Evolutionary conservation across 1,140 invertebrate species (phyloP), one percentile per base, ranked within the genome.

Genomic region (Halictus rubicundus): DNA sequence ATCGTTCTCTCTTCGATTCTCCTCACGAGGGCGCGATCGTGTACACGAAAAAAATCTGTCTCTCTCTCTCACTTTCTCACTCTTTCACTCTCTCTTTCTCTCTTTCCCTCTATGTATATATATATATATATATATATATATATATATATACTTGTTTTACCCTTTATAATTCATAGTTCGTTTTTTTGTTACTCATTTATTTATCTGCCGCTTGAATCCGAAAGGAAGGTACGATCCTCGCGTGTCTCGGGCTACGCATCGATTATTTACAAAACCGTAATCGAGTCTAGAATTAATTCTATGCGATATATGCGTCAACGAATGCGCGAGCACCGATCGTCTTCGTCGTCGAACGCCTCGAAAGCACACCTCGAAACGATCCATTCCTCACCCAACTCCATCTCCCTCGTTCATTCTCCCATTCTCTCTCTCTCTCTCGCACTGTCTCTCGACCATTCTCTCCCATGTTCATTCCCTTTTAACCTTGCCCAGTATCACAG

Each of bases 401-500:
- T 7, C 27, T n/a, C 25, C 12, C 19, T 16, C 42, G 21, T 25
- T 61, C 37, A 39, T 59, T 76, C 27, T 66, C 25, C 12, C 61
- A 63, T 80, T 46, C 42, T 46, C 9, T 46, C 42, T 46, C 42
- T 46, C 42, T 46, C 9, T 46, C 42, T 46, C 42, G 7, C 42
- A 12, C 42, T 27, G 19, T 73, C 59, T 74, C 60, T 39, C 57
- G 27, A 63, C 19, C 77, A 81, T 76, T 78, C 81, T 81, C 65
- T 86, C 84, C 23, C 78, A 70, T 46, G 46, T 71, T 54, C 21
- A 66, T 57, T 39, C 54, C 54, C 60, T 52, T 52, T 76, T 69
- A 79, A 82, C 88, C 86, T 87, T 84, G 88, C 91, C 89, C 91
- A 90, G 94, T 94, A 94, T 94, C 94, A 94, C 94, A 94, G 94